phyloP scores from a whole-genome alignment of 2,888 invertebrate genomes.

The Hydrotaea diabolus region DNA sequence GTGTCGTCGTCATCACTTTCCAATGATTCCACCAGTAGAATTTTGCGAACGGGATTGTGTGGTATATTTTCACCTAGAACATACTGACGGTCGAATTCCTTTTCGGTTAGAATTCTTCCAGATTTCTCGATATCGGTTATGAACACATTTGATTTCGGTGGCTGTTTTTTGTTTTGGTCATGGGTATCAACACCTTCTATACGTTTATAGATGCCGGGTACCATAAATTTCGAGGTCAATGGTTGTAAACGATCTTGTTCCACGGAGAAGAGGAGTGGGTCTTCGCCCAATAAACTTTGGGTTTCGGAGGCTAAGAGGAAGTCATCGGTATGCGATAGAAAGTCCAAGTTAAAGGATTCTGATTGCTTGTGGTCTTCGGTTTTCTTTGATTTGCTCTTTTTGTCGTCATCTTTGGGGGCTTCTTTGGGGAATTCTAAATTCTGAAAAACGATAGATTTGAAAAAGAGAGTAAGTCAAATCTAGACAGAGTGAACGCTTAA shows the following conservation, averaged over 20 bases:
- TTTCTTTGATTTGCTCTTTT: constrained; percentile 34
- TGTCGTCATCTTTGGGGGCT: constrained; percentile 43
- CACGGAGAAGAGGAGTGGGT: constrained; percentile 71
- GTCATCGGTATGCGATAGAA: constrained; percentile 53
- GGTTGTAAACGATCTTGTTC: constrained; percentile 71
- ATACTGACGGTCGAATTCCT: constrained; percentile 60
- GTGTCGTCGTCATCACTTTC: constrained; percentile 22
- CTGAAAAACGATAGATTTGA: constrained; percentile 28
- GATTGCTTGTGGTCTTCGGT: constrained; percentile 22
- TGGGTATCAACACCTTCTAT: constrained; percentile 60
- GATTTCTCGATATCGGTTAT: constrained; percentile 67
- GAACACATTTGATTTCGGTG: constrained; percentile 69
- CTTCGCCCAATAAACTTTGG: constrained; percentile 66
- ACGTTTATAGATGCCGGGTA: constrained; percentile 73
- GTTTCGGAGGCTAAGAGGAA: constrained; percentile 68
- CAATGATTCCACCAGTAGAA: constrained; percentile 51
- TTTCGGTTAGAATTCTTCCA: constrained; percentile 69
- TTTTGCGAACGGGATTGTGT: neutral
- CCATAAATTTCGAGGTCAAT: constrained; percentile 72
- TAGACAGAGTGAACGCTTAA: no score
- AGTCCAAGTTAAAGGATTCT: constrained; percentile 54
- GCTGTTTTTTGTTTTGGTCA: neutral
- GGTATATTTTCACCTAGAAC: constrained; percentile 55
- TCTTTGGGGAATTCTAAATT: constrained; percentile 52
- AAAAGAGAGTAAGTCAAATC: no score